Base-by-base conservation (phyloP, 2,113 vertebrate species). In the Anhinga anhinga region DNA sequence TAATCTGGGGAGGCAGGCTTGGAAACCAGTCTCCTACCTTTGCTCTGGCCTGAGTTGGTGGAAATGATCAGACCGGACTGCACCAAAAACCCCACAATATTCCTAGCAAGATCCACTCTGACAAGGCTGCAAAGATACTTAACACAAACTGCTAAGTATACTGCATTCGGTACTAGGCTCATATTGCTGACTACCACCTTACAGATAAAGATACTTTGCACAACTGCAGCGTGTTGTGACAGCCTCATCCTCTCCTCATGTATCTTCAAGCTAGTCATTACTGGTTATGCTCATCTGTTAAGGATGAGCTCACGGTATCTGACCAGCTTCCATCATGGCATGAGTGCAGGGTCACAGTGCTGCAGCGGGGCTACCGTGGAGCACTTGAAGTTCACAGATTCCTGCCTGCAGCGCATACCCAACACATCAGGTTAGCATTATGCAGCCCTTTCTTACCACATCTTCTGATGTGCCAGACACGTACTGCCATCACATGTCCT, bases 281-380 rank as follows among this genome's bases (percentile, higher is more conserved):
- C 30, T 58, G 50, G n/a, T 59, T 65, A 38, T 32, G 10, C 42
- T 74, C n/a, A 53, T 18, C 50, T 58, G 13, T 9, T 50, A 47
- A 0, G 25, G 21, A 42, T 27, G 17, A 70, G 14, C 15, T 84
- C 30, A 13, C 1, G 1, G n/a, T 32, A 58, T 40, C 10, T 1
- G 1, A 45, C 15, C 38, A 59, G 52, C 12, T 85, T 32, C 32
- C 47, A 38, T 15, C 17, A 30, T 2, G 13, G 25, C 26, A 20
- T 16, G 34, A 71, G 9, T 26, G 27, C 2, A 5, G 12, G 36
- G 14, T 49, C 59, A 73, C 30, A 34, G 40, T 7, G 21, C 50
- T 73, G 38, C 42, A 78, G 13, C 45, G 78, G 59, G 13, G 14
- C 23, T 72, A 7, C 55, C 0, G 0, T 8, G 34, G 27, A 77